Evolutionary conservation across 2,797 vertebrate species (phyloP), one percentile per base, ranked within the genome.

Genomic region (Hyperoplus lanceolatus): DNA sequence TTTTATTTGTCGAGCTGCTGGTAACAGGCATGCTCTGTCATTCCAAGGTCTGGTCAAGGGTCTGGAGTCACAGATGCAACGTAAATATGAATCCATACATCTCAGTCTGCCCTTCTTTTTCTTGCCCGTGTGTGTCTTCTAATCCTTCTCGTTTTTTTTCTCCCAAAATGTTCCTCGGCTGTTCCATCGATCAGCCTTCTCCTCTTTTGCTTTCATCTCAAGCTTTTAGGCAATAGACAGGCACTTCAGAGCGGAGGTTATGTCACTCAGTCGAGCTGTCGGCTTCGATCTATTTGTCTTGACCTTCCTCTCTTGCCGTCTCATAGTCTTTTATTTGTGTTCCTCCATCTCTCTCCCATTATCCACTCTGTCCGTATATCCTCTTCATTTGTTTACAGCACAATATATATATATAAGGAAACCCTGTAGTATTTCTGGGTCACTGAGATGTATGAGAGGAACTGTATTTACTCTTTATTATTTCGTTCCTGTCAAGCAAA

Each of bases 11-110:
- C 63, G 88, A 90, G 87, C 90, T 88, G 91, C 89, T 88, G 71
- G 78, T 94, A 95, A 95, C 86, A 57, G 83, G 88, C 89, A 81
- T 93, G 89, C 92, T 95, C 93, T 94, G 93, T 94, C 90, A 82
- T 95, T 94, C 90, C 89, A 95, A 95, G 94, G 94, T 95, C 95
- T 94, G 93, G 91, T 93, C 95, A 94, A 85, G 91, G 93, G 91
- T 92, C 92, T 93, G 95, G 93, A 94, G 87, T 90, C 90, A 91
- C 92, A 91, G 91, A 93, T 83, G 91, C 88, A 93, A 94, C 93
- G 94, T 95, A 95, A 95, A 94, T 96, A 95, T 96, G 85, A 95
- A 91, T 89, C 90, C 92, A 94, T 93, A 91, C 93, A 93, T 95
- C 92, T 94, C 94, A 94, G 93, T 93, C 88, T 87, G 79, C 91